Evolutionary conservation across 2,113 vertebrate species (phyloP).

Genomic region (Echinops telfairi): DNA sequence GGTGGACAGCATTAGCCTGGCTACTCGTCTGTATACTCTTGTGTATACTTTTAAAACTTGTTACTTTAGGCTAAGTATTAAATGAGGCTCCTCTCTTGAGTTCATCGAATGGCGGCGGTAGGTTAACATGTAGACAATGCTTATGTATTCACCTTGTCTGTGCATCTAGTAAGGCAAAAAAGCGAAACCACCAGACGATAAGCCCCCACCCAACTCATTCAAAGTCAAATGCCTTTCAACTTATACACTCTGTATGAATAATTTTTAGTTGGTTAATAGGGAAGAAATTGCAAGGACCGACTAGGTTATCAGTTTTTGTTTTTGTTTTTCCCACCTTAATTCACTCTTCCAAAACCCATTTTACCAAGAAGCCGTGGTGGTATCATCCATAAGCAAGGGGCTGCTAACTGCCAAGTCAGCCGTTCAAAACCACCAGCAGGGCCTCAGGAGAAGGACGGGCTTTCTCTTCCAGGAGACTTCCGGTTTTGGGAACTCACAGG

Average conservation of each 20-base stretch:
- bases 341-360: not conserved
- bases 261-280: slow-evolving; percentile 16
- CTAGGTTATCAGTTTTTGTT: not conserved
- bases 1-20: slow-evolving; percentile 21
- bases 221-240: not conserved
- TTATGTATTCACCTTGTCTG: not conserved
- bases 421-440: too few relatives aligned
- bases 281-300: not conserved
- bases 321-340: not conserved
- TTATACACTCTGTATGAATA: slow-evolving; percentile 14
- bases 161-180: too few relatives aligned
- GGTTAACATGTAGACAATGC: not conserved
- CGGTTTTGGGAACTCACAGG: too few relatives aligned
- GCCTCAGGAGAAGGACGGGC: too few relatives aligned
- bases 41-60: slow-evolving; percentile 56
- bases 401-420: too few relatives aligned
- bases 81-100: slow-evolving; percentile 1
- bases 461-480: too few relatives aligned
- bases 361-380: too few relatives aligned
- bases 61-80: slow-evolving; percentile 62
- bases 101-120: not conserved
- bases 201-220: not conserved
- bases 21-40: slow-evolving; percentile 46
- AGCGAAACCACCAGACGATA: not conserved
- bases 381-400: too few relatives aligned